phyloP scores from a whole-genome alignment of 2,797 vertebrate species.

The Cyprinella venusta region DNA sequence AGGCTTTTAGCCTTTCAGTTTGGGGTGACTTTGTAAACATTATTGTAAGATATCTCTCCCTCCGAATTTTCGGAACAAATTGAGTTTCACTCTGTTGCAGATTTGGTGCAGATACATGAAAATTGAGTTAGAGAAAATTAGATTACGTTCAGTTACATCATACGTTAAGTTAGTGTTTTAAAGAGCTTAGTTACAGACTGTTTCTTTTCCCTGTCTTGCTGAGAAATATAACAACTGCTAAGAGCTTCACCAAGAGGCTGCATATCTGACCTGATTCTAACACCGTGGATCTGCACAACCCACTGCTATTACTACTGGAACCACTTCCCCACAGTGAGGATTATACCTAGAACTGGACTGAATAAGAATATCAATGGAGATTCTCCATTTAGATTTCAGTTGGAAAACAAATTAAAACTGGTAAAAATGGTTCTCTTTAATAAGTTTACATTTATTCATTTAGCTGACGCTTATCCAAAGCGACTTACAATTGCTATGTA shows the following conservation, averaged over 20 bases:
- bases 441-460: too few species aligned
- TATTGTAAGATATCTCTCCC: slow-evolving; percentile 51
- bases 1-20: slow-evolving; percentile 42
- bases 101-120: slow-evolving; percentile 53
- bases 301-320: not conserved
- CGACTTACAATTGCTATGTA: too few species aligned
- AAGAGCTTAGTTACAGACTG: slow-evolving; percentile 35
- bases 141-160: slow-evolving; percentile 54
- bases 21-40: slow-evolving; percentile 54
- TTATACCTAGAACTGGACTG: slow-evolving; percentile 1
- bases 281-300: not conserved
- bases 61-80: slow-evolving; percentile 56
- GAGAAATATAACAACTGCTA: slow-evolving; percentile 16
- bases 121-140: slow-evolving; percentile 59
- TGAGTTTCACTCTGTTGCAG: slow-evolving; percentile 54
- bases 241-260: not conserved
- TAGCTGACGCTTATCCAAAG: too few species aligned
- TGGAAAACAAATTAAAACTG: not conserved
- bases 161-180: slow-evolving; percentile 41
- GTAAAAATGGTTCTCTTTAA: not conserved
- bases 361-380: slow-evolving; percentile 2
- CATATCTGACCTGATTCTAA: slow-evolving; percentile 15
- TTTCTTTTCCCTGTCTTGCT: slow-evolving; percentile 32
- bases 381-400: not conserved
- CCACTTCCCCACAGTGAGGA: not conserved